phyloP scores from a whole-genome alignment of 2,888 invertebrate species.

The Argyresthia albistria region DNA sequence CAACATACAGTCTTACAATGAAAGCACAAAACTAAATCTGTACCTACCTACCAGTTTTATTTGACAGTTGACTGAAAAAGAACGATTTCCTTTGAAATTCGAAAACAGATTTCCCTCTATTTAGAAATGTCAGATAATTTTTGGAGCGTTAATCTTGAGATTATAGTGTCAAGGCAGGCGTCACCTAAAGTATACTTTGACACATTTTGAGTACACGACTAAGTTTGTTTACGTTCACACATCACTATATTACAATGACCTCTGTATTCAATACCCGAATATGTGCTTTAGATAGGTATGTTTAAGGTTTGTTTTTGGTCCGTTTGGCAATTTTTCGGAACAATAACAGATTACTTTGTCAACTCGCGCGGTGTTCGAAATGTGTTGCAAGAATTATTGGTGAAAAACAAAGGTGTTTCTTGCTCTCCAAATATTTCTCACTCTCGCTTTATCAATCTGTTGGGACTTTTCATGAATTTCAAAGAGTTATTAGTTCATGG shows the following conservation, averaged over 20 bases:
- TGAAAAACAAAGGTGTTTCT: too few species aligned
- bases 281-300: neutral
- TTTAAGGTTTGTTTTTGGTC: neutral
- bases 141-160: slow-evolving; percentile 41
- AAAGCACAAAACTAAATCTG: neutral
- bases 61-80: too few species aligned
- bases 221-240: slow-evolving; percentile 41
- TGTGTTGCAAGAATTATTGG: neutral
- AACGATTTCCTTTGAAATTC: too few species aligned
- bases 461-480: too few species aligned
- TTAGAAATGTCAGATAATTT: slow-evolving; percentile 34
- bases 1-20: neutral
- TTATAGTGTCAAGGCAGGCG: slow-evolving; percentile 48
- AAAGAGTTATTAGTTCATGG: too few species aligned
- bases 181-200: slow-evolving; percentile 46
- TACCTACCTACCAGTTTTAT: too few species aligned
- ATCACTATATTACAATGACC: slow-evolving; percentile 20
- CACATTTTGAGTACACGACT: slow-evolving; percentile 45
- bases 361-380: neutral
- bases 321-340: neutral
- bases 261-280: too few species aligned
- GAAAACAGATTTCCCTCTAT: slow-evolving; percentile 32
- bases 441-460: too few species aligned
- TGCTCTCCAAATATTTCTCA: too few species aligned
- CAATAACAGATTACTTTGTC: neutral